Conservation (phyloP, 2,797 vertebrate species). For the Australoheros facetus region DNA sequence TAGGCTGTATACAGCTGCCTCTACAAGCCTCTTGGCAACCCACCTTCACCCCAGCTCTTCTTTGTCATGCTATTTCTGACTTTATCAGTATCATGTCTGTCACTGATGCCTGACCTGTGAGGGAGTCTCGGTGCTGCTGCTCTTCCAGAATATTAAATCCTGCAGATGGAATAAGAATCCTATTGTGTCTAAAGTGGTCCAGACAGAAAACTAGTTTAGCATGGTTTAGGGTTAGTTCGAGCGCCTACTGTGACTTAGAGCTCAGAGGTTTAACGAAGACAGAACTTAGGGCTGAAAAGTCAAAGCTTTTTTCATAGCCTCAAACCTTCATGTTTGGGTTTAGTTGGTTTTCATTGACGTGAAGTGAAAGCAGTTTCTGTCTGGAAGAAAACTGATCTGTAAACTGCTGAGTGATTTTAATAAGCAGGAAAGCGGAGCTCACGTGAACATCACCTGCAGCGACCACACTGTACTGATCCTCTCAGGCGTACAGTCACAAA, state of each 20-base stretch:
- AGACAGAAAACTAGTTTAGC: no score
- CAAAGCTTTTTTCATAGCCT: neutral
- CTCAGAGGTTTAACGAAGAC: neutral
- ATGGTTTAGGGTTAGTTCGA: no score
- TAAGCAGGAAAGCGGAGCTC: conserved; percentile 4
- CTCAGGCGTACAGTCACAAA: neutral
- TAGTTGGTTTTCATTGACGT: neutral
- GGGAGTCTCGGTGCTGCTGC: no score
- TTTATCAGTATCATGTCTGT: neutral
- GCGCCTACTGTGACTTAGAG: no score
- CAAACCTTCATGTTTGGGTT: neutral
- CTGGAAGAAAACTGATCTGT: neutral
- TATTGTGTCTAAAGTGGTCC: no score
- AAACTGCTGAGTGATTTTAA: neutral
- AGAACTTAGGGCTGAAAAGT: neutral
- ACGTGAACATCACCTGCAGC: neutral
- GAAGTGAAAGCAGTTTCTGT: neutral
- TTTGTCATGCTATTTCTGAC: fast-evolving
- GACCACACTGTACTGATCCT: neutral
- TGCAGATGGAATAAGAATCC: neutral
- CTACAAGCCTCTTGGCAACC: neutral
- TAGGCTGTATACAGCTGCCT: neutral
- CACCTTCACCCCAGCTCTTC: neutral
- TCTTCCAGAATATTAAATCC: neutral
- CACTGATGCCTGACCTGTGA: neutral